Base-by-base conservation (phyloP, 2,797 vertebrate species). In the Danio aesculapii region DNA sequence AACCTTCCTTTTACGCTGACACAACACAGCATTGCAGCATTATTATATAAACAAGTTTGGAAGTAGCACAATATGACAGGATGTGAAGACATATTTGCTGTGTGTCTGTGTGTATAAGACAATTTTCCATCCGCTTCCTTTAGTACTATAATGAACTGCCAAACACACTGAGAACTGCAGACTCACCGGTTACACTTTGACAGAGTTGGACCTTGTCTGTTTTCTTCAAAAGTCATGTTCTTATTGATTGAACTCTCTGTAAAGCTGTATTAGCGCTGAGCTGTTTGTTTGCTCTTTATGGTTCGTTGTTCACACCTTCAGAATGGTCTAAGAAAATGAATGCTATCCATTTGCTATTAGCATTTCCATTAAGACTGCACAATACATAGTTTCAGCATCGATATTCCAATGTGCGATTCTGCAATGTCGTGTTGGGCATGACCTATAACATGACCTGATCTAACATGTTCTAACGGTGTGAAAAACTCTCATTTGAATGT, bases 231-330 rank as follows among this genome's bases (percentile, higher is more conserved):
- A 55, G 50, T 41, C 55, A 21, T 17, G 44, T 44, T 61, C 58
- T 55, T 53, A 64, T 55, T 53, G 74, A 64, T 16, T 44, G 30
- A 76, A 53, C 59, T 6, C 0, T 75, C 47, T 64, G 52, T 30
- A 64, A 83, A 68, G 87, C 83, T 84, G 86, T 50, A 41, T 62
- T 62, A 17, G 46, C 17, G 11, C 58, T 62, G 43, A 19, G 19
- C 43, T 14, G 19, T 12, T 61, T 8, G 4, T 75, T 41, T 75
- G 21, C 19, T 8, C 4, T 47, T 61, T 53, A 9, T 41, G 16
- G 17, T 43, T 62, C 5, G 8, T 19, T 8, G 39, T 41, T 52
- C 47, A 16, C 30, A 14, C 52, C 67, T 55, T 55, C 6, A 55
- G 50, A 69, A 10, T 19, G 6, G 16, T 43, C 11, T 17, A 13